phyloP scores from a whole-genome alignment of 2,797 vertebrate genomes.

The Pipistrellus kuhlii region DNA sequence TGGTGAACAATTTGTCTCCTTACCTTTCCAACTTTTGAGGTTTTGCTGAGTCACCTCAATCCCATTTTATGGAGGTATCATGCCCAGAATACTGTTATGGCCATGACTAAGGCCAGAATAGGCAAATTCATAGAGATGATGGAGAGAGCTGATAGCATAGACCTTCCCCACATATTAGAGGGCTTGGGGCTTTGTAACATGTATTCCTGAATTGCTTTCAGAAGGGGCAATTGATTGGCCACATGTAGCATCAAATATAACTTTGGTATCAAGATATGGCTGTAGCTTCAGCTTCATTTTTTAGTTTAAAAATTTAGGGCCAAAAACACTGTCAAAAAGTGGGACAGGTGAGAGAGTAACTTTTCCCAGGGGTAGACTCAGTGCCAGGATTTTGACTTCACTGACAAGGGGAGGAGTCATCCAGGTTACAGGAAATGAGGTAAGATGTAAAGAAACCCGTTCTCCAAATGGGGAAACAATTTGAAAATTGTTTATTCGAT shows the following conservation, averaged over 20 bases:
- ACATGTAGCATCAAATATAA: background rate
- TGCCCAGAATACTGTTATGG: background rate
- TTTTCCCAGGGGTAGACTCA: background rate
- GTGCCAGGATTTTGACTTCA: background rate
- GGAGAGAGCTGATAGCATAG: background rate
- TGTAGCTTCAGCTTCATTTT: background rate
- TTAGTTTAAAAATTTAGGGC: background rate
- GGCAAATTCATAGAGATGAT: background rate
- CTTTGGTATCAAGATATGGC: background rate
- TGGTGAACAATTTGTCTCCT: background rate
- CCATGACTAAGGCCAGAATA: background rate
- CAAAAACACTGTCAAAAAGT: background rate
- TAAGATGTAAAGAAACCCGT: constrained; percentile 6
- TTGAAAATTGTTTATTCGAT: background rate
- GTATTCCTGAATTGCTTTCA: constrained; percentile 21
- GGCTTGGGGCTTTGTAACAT: background rate
- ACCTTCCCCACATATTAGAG: background rate
- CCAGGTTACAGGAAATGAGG: background rate
- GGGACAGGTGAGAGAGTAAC: background rate
- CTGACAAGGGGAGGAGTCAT: background rate
- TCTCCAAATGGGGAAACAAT: constrained; percentile 11
- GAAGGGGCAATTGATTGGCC: background rate
- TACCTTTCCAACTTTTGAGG: constrained; percentile 6
- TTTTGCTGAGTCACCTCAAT: background rate
- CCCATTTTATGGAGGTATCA: background rate